These are phyloP conservation scores for Argyra leucocephala DNA, from an alignment of 2,888 invertebrate species.

Conservation along the genomic window DNA sequence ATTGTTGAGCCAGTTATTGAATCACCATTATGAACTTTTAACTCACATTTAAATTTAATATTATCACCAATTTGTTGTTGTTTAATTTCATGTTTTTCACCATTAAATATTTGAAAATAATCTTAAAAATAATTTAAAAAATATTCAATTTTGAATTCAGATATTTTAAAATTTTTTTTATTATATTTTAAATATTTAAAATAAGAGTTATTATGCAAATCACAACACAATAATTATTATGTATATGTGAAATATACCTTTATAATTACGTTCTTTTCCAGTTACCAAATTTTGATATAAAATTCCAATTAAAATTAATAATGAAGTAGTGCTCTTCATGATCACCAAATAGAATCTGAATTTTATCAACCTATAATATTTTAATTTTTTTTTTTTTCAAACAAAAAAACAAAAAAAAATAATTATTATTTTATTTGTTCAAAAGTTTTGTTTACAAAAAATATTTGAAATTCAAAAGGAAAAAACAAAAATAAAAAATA, in stretches of 20 bases:
- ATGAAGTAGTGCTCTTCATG: background rate
- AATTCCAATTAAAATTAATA: background rate
- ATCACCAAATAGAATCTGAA: background rate
- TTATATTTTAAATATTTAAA: too few species aligned
- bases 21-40: slow-evolving; percentile 33
- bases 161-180: too few species aligned
- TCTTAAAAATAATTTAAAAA: background rate
- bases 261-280: background rate
- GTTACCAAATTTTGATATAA: background rate
- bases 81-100: slow-evolving; percentile 37
- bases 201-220: too few species aligned
- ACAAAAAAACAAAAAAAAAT: background rate
- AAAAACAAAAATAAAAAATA: background rate
- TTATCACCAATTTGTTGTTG: slow-evolving; percentile 37
- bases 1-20: slow-evolving; percentile 29
- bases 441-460: background rate
- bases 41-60: slow-evolving; percentile 34
- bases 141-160: too few species aligned
- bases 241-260: background rate
- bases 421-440: background rate
- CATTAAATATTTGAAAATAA: slow-evolving; percentile 14
- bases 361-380: background rate
- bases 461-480: background rate
- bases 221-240: too few species aligned
- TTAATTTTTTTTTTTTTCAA: background rate